These are phyloP conservation scores for Podarcis raffonei DNA, from an alignment of 2,113 vertebrate species.

Conservation along the genomic window DNA sequence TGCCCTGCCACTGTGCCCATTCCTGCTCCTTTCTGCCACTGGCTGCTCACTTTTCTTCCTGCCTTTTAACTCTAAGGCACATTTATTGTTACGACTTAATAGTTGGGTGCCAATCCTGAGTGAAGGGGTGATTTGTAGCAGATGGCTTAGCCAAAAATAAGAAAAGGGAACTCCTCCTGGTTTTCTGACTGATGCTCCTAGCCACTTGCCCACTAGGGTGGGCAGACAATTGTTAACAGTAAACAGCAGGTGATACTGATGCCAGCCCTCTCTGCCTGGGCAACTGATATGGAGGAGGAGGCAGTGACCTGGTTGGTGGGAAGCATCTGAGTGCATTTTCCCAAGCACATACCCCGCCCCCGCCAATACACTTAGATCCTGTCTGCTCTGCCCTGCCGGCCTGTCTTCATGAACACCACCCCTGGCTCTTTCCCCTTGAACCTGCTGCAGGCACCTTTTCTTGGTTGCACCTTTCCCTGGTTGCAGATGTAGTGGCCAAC, in stretches of 20 bases:
- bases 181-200: not conserved
- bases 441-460: not conserved
- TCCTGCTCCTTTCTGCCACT: not conserved
- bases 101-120: not conserved
- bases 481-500: not conserved
- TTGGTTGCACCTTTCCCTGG: not conserved
- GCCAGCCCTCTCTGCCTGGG: not conserved
- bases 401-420: not conserved
- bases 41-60: not conserved
- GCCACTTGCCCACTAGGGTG: not conserved
- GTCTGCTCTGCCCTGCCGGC: not conserved
- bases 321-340: not conserved
- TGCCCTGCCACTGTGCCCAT: too few species aligned
- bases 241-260: not conserved
- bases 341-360: not conserved
- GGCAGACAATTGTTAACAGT: not conserved
- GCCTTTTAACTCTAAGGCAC: not conserved
- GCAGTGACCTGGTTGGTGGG: too few species aligned
- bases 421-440: not conserved
- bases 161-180: not conserved
- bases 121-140: not conserved
- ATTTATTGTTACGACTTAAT: not conserved
- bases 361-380: not conserved
- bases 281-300: not conserved
- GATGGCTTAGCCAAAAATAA: not conserved